These are phyloP conservation scores for Drosophila multiciliata DNA, from an alignment of 2,888 invertebrate genomes.

Conservation along the genomic window DNA sequence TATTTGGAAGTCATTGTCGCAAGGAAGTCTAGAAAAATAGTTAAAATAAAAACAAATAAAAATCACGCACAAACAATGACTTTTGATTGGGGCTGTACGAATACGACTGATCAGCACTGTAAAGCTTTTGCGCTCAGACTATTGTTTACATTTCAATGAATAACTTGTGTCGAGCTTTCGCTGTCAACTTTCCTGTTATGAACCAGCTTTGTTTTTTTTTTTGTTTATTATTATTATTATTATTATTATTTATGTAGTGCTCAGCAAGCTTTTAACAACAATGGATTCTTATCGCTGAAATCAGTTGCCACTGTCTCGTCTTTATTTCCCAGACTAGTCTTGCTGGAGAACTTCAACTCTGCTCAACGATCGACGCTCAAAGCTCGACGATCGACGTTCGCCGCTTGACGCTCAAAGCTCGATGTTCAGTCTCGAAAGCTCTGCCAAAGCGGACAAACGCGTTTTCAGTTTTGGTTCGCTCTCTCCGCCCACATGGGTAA, in stretches of 20 bases:
- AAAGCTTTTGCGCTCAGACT: slow-evolving; percentile 21
- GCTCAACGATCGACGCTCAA: neutral
- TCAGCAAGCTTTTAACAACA: slow-evolving; percentile 18
- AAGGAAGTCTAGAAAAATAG: slow-evolving; percentile 35
- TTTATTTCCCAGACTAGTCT: slow-evolving; percentile 27
- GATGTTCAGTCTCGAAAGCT: slow-evolving; percentile 51
- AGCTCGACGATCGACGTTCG: no score
- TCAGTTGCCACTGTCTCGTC: slow-evolving; percentile 1
- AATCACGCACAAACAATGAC: neutral
- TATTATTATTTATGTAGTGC: neutral
- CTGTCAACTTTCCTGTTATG: slow-evolving; percentile 37
- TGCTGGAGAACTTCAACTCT: slow-evolving; percentile 20
- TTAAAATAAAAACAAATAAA: neutral
- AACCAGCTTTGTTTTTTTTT: slow-evolving; percentile 13
- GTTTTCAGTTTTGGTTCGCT: slow-evolving; percentile 33
- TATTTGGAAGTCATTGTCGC: slow-evolving; percentile 52
- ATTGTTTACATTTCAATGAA: slow-evolving; percentile 32
- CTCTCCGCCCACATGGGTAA: neutral
- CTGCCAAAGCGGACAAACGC: slow-evolving; percentile 65
- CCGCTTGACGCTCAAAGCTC: no score
- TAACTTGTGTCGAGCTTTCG: slow-evolving; percentile 23
- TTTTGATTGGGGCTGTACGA: slow-evolving; percentile 9
- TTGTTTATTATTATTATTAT: neutral
- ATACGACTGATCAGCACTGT: neutral
- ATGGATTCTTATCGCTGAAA: slow-evolving; percentile 47